Evolutionary conservation across 1,140 invertebrate genomes (phyloP).

Genomic region (Drosophila paulistorum): DNA sequence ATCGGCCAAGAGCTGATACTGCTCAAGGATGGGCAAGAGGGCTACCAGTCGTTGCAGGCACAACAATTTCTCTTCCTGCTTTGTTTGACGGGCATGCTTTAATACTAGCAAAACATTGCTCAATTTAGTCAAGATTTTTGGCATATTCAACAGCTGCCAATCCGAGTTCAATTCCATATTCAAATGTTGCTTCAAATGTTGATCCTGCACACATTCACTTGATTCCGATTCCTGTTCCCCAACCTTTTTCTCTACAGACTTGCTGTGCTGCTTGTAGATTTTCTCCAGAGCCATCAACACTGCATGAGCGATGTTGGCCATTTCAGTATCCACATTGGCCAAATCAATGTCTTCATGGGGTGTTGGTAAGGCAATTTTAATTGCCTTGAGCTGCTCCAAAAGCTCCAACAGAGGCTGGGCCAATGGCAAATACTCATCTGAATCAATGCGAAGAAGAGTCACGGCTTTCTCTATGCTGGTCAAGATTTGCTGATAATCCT

Average conservation of each 20-base stretch:
- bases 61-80: slow-evolving; percentile 39
- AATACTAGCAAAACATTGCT: slow-evolving; percentile 70
- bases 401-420: slow-evolving; percentile 64
- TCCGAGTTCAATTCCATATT: slow-evolving; percentile 86
- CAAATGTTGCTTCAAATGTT: slow-evolving; percentile 87
- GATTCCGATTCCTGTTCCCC: slow-evolving; percentile 25
- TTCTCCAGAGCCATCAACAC: slow-evolving; percentile 88
- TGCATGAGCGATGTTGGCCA: slow-evolving; percentile 85
- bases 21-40: slow-evolving; percentile 89
- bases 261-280: slow-evolving; percentile 87
- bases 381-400: slow-evolving; percentile 18
- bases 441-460: slow-evolving; percentile 18
- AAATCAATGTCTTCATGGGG: slow-evolving; percentile 34
- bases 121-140: slow-evolving; percentile 83
- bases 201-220: slow-evolving; percentile 79
- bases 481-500: slow-evolving; percentile 42
- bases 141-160: slow-evolving; percentile 84
- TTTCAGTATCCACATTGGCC: slow-evolving; percentile 67
- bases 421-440: slow-evolving; percentile 55
- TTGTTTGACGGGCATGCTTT: slow-evolving; percentile 44
- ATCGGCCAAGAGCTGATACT: slow-evolving; percentile 89
- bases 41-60: slow-evolving; percentile 74
- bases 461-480: slow-evolving; percentile 41
- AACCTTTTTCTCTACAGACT: slow-evolving; percentile 14
- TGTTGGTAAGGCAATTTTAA: background rate